Base-by-base conservation (phyloP, 2,113 vertebrate genomes). In the Archocentrus centrarchus region DNA sequence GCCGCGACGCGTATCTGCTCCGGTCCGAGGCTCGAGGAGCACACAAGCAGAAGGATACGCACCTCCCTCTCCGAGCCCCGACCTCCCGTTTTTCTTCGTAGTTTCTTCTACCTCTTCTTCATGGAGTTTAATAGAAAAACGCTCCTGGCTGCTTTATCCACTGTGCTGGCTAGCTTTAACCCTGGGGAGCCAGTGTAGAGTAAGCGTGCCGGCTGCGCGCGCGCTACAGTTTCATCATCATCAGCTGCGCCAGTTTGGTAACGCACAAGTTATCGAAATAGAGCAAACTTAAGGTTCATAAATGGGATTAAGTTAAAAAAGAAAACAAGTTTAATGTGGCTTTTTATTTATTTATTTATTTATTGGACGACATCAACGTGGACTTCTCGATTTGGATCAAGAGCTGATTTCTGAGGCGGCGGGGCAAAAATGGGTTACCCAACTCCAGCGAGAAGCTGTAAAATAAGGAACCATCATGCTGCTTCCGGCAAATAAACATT, bases 391-490 rank as follows among this genome's bases (percentile, higher is more conserved):
- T 79, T 30, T 2, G 60, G 78, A 88, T 55, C 15, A 18, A 75
- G 20, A 53, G 61, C 59, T n/a, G 5, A 79, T 82, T 75, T 62
- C 77, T 35, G 77, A 60, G 20, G 62, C 61, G 10, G 79, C 20
- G 32, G 11, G 41, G 81, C 77, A 8, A 35, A 35, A 41, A 37
- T 66, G 78, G 37, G 10, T 35, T 79, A 53, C 6, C 24, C 44
- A 13, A 39, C 41, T 77, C 58, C 30, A 70, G 17, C 11, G 3
- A 2, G 41, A 59, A 35, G 0, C 68, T 78, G 10, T 64, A 7
- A 63, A 73, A 47, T 27, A 59, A 30, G 11, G 32, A 60, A 85
- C 24, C 58, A 81, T 9, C 64, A 89, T 75, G 80, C 30, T 66
- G 27, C 47, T 5, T 64, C 14, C 35, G 55, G 30, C n/a, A 59